Percentiles rank a stretch among this genome's conserved stretches.
Evolutionary conservation across 2,113 vertebrate species (phyloP).

Genomic region (Panthera leo): DNA sequence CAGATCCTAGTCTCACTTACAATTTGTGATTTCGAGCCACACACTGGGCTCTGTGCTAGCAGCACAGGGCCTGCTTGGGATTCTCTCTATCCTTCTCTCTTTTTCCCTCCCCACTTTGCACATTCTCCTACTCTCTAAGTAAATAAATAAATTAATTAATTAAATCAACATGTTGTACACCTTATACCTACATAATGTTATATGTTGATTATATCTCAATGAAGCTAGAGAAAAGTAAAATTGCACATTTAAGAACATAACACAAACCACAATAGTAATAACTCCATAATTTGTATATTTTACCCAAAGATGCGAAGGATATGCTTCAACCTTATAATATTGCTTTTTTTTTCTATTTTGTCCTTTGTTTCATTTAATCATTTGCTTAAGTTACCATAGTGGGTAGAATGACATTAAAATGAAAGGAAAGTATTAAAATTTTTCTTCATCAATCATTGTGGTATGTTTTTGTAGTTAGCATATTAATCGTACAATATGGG

Average conservation of each 20-base stretch:
- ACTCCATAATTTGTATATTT: not conserved
- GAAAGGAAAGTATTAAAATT: not conserved
- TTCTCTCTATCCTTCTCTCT: too few relatives aligned
- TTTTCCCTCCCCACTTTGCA: too few relatives aligned
- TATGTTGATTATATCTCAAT: not conserved
- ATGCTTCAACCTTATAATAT: not conserved
- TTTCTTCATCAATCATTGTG: not conserved
- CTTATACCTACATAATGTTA: not conserved
- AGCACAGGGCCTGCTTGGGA: too few relatives aligned
- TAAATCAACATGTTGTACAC: not conserved
- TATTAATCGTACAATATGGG: not conserved
- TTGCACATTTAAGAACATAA: not conserved
- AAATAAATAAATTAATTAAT: too few relatives aligned
- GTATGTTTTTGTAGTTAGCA: not conserved
- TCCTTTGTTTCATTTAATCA: not conserved
- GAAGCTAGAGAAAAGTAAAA: not conserved
- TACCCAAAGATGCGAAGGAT: not conserved
- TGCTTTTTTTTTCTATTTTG: not conserved
- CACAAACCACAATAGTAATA: not conserved
- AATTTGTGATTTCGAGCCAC: too few relatives aligned
- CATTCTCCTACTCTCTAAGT: too few relatives aligned
- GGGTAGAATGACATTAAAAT: not conserved
- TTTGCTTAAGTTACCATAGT: not conserved
- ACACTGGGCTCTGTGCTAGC: too few relatives aligned
- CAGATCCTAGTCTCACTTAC: too few relatives aligned